Conservation (phyloP, 2,797 vertebrate species). For the Squalus acanthias region DNA sequence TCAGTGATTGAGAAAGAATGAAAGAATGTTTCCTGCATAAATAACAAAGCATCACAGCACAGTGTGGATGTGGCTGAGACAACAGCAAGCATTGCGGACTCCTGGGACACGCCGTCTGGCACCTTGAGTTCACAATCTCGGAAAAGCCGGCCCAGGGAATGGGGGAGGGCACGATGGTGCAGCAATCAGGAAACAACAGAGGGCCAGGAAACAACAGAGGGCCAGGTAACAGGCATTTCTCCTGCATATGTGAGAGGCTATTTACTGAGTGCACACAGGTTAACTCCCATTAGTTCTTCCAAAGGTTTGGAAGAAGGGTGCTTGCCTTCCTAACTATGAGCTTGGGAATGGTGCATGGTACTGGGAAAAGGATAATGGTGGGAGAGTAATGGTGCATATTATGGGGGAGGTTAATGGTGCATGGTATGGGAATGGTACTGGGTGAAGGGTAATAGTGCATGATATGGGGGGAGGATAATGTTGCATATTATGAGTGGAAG, state of each 20-base stretch:
- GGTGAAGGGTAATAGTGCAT: not conserved
- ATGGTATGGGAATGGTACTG: not conserved
- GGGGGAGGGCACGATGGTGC: not conserved
- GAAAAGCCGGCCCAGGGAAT: not conserved
- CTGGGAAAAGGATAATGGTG: not conserved
- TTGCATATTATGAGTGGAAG: not conserved
- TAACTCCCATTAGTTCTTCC: not conserved
- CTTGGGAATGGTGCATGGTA: not conserved
- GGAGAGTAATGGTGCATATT: not conserved
- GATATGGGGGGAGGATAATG: not conserved
- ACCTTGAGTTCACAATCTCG: not conserved
- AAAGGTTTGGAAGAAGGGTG: not conserved
- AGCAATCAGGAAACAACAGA: not conserved
- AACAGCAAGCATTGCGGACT: not conserved
- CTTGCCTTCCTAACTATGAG: not conserved
- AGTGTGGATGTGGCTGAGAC: not conserved
- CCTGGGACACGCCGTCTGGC: not conserved
- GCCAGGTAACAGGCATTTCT: not conserved
- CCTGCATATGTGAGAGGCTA: not conserved
- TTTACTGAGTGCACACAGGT: not conserved
- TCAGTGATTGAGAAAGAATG: conserved; percentile 12
- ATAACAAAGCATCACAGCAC: not conserved
- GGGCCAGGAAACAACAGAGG: not conserved
- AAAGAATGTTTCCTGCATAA: not conserved
- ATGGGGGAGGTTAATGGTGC: not conserved